Percentiles rank a stretch among this genome's conserved stretches.
These are phyloP conservation scores for Apamea sordens DNA, from an alignment of 2,888 invertebrate genomes.

Conservation along the genomic window DNA sequence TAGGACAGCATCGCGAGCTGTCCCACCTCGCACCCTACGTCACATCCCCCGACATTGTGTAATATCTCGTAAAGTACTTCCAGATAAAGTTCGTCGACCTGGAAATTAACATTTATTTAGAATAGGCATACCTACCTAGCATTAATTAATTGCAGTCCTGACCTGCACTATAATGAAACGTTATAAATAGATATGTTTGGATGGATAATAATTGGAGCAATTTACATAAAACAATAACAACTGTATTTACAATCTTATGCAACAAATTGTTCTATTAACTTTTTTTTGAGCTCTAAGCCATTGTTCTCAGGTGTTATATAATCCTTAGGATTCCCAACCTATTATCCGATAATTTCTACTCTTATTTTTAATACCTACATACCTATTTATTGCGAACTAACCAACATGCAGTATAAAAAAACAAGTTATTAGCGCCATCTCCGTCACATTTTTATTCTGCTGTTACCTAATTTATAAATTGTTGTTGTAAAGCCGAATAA, in stretches of 20 bases:
- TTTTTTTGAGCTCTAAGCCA: conserved; percentile 8
- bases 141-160: conserved; percentile 3
- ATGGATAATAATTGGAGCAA: conserved; percentile 1
- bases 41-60: conserved; percentile 96
- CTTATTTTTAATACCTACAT: background rate
- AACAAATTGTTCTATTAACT: conserved; percentile 9
- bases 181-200: conserved; percentile 12
- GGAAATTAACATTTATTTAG: conserved; percentile 69
- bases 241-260: background rate
- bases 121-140: background rate
- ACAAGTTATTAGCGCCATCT: background rate
- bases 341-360: conserved; percentile 1
- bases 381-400: background rate
- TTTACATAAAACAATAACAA: conserved; percentile 5
- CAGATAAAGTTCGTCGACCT: conserved; percentile 96
- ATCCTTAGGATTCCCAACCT: conserved; percentile 16
- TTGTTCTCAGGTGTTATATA: conserved; percentile 36
- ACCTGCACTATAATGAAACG: conserved; percentile 3
- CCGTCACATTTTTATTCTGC: background rate
- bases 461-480: background rate
- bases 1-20: conserved; percentile 93
- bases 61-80: conserved; percentile 95
- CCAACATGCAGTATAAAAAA: background rate
- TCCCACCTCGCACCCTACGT: conserved; percentile 92
- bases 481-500: background rate